Evolutionary conservation across 1,140 invertebrate genomes (phyloP), one percentile per base, ranked within the genome.

Genomic region (Eriosoma lanigerum): DNA sequence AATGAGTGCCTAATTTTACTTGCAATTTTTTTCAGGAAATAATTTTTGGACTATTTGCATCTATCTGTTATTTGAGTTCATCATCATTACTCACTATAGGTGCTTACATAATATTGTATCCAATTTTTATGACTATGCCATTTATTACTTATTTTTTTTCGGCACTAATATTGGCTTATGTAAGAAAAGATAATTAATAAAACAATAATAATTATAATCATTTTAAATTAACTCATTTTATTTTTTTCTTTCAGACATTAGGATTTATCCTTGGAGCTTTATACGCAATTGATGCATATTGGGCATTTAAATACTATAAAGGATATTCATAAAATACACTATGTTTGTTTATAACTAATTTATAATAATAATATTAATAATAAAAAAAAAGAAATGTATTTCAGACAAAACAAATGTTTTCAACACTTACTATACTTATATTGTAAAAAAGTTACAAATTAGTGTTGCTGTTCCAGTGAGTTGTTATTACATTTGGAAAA

Each of bases 401-500:
- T 56, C 10, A 56, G 26, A 38, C 52, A 76, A 75, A 46, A 21
- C 32, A 44, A 75, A 38, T 13, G 48, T 60, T 78, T 78, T 62
- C 0, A 78, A 62, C 58, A 78, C 75, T 78, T 60, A 76, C 38
- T 78, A 78, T 29, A 62, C 75, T 78, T 60, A 78, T 78, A 60
- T 76, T 62, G 38, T 78, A 48, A 60, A 78, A 62, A 78, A 78
- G 60, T 78, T 62, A 78, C 75, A 78, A 78, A 78, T 60, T 56
- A 78, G 75, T 60, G 38, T 78, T 26, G 75, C 17, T 78, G 52
- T 78, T 60, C 52, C 54, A 78, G 15, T n/a, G 17, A 44, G 75
- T 78, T 75, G 12, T 75, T 60, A 58, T 78, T 62, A 60, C 24
- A 60, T 52, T 78, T 78, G 56, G 75, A 46, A 78, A 78, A 78